Base-by-base conservation (phyloP, 2,113 vertebrate species). In the Tiliqua scincoides region DNA sequence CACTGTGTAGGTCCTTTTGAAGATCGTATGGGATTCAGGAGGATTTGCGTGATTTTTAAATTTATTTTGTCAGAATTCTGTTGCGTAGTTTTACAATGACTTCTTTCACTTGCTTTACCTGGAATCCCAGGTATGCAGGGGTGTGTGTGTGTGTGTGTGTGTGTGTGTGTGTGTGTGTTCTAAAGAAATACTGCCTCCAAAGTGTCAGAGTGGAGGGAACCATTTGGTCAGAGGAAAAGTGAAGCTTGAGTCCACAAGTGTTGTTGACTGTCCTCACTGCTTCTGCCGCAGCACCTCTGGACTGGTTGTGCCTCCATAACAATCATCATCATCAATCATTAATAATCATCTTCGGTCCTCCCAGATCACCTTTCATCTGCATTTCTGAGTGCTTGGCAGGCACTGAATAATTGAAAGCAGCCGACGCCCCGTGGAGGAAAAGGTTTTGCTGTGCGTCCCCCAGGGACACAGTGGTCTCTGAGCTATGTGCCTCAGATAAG, bases 51-150 rank as follows among this genome's bases (percentile, higher is more conserved):
- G 4, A 17, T 77, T 27, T 40, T 85, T 54, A 15, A 32, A 12
- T 74, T 25, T 52, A 9, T 17, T 11, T 8, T 14, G 54, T 27
- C 43, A 54, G 23, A 35, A n/a, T 63, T 75, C 52, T 32, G 4
- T 75, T n/a, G 25, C 17, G n/a, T 61, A 61, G 70, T 40, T 84
- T 84, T 65, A 52, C 21, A 30, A 15, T 6, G 21, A 6, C 37
- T 76, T 65, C 10, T 84, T 75, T 18, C 67, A 37, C 76, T 76
- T 76, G 43, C 62, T 84, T 65, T 67, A 61, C 83, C 61, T 37
- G 73, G 61, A 67, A 84, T 84, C 43, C 15, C 4, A 76, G 61
- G 61, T 76, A 84, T 67, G 72, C 35, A 27, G 73, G n/a, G 10
- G 73, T 32, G 30, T 32, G 21, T n/a, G n/a, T n/a, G n/a, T n/a